A percentile compares a stretch with the other conserved stretches of the same genome.
These are phyloP conservation scores for Exaiptasia diaphana DNA, from an alignment of 64 coral and sea anemone genomes.

Conservation along the genomic window DNA sequence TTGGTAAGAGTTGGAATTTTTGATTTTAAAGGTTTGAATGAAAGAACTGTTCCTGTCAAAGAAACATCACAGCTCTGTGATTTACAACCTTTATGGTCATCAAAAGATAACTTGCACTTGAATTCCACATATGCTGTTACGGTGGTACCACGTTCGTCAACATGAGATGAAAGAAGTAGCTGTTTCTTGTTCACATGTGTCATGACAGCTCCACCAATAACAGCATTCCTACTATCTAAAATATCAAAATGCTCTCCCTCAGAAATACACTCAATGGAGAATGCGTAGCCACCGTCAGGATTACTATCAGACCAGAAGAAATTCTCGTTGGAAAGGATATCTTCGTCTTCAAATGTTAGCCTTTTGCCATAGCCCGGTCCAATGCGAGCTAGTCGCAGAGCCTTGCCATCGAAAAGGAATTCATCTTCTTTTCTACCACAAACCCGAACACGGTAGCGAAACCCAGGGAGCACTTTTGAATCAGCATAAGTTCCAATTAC, in stretches of 20 bases:
- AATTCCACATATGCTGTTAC: not conserved
- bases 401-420: constrained; percentile 62
- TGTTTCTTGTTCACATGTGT: not conserved
- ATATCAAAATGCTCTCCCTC: constrained; percentile 50
- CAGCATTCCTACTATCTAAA: constrained; percentile 20
- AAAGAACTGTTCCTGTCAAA: too few species aligned
- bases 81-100: too few species aligned
- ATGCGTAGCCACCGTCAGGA: constrained; percentile 65
- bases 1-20: too few species aligned
- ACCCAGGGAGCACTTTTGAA: constrained; percentile 51
- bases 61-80: too few species aligned
- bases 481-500: constrained; percentile 71
- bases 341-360: constrained; percentile 74
- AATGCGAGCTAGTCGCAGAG: constrained; percentile 46
- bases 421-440: constrained; percentile 37
- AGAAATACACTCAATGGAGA: constrained; percentile 56
- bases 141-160: not conserved
- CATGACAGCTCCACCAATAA: not conserved
- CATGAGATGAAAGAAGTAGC: not conserved
- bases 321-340: constrained; percentile 64
- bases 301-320: constrained; percentile 96
- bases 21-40: too few species aligned
- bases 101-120: too few species aligned
- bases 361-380: constrained; percentile 80
- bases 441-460: constrained; percentile 59